Conservation (phyloP, 2,797 vertebrate species). For the Telmatherina bonti region DNA sequence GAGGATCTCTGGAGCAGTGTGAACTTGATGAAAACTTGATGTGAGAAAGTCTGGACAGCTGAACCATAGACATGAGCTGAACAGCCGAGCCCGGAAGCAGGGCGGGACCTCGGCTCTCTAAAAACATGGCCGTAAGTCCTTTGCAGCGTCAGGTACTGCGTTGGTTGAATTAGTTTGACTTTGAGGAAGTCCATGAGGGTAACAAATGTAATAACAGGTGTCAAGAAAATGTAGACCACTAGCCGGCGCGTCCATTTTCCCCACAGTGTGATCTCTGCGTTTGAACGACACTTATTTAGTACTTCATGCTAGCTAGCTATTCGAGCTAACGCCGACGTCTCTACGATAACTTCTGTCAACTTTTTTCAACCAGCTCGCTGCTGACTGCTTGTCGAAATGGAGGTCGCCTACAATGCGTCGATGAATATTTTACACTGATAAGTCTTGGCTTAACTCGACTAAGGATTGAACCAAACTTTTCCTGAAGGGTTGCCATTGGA, state of each 20-base stretch:
- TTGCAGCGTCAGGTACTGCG: constrained; percentile 49
- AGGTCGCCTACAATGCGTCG: constrained; percentile 29
- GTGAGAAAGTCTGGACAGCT: constrained; percentile 14
- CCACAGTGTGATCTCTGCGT: not conserved
- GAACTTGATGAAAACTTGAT: constrained; percentile 10
- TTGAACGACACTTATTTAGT: constrained; percentile 54
- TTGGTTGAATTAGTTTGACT: constrained; percentile 60
- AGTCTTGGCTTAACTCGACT: constrained; percentile 31
- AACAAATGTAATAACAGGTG: constrained; percentile 61
- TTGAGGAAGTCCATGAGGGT: constrained; percentile 65
- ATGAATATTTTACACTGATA: constrained; percentile 53
- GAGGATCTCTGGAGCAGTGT: too few relatives aligned
- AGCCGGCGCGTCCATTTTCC: not conserved
- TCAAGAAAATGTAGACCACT: constrained; percentile 65
- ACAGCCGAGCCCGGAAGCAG: constrained; percentile 70
- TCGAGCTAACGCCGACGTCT: constrained; percentile 66
- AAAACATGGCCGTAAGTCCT: constrained; percentile 80
- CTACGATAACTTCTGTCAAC: constrained; percentile 70
- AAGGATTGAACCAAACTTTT: constrained; percentile 45
- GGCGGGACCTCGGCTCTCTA: constrained; percentile 69
- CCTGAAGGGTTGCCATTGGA: constrained; percentile 16
- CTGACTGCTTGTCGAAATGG: constrained; percentile 45
- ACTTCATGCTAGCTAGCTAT: constrained; percentile 65
- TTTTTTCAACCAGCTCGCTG: constrained; percentile 44
- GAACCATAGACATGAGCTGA: too few relatives aligned